Base-by-base conservation (phyloP, 2,797 vertebrate species). In the Syngnathus acus region DNA sequence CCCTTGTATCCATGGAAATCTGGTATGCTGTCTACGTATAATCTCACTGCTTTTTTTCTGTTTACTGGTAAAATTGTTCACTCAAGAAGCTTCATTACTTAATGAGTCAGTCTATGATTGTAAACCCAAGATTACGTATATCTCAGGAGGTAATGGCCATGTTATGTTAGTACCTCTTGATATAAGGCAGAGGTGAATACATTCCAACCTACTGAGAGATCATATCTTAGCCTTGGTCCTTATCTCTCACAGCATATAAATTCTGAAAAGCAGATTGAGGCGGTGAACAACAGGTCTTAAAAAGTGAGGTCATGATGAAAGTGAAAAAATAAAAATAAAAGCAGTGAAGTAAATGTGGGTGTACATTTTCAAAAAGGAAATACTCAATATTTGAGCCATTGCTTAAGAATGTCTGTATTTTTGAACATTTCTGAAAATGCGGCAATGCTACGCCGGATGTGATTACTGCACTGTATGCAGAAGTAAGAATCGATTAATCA, bases 1-100 rank as follows among this genome's bases (percentile, higher is more conserved):
- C 66, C 17, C 61, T 42, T 17, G 83, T 82, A 80, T 81, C 82
- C 77, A 86, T 69, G 3, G 77, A 76, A 89, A 83, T 88, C 65
- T 75, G 72, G 67, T 82, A 53, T 66, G 62, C 51, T 9, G 51
- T 71, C 39, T 60, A 48, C 45, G 45, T 48, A 21, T n/a, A 42
- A 10, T 60, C 58, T 19, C 21, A 4, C 43, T 57, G 67, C 57
- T 77, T 70, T 68, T 73, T 42, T 32, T 32, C 17, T 37, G 43
- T 50, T 64, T 47, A 38, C 23, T 50, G 10, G 8, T 19, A 47
- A 32, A 64, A 43, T 19, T 23, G 39, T 63, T 19, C 54, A 32
- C 7, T 70, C 65, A 40, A 51, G 55, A 26, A 57, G 32, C 55
- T 57, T 57, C 14, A 17, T 32, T 32, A 26, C 13, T 57, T 57